These are phyloP conservation scores for Ctenodactylus gundi DNA, from an alignment of 2,113 vertebrate genomes.

Conservation along the genomic window DNA sequence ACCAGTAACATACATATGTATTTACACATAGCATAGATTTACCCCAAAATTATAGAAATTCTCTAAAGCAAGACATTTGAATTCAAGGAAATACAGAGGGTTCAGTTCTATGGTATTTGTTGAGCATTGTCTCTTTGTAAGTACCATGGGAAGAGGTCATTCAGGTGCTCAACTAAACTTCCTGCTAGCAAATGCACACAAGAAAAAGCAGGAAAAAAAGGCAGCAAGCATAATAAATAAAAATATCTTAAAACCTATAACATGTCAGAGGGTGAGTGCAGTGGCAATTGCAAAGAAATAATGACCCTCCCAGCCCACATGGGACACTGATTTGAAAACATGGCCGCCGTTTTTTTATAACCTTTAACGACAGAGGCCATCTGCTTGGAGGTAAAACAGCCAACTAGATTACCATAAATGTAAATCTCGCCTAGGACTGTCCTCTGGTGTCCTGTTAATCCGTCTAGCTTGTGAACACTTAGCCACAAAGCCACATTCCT, in stretches of 20 bases:
- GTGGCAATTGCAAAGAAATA: neutral
- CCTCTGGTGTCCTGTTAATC: neutral
- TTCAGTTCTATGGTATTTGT: neutral
- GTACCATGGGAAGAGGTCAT: neutral
- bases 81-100: neutral
- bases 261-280: neutral
- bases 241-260: neutral
- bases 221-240: neutral
- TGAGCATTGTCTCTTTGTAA: neutral
- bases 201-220: neutral
- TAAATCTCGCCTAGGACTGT: neutral
- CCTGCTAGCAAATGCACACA: neutral
- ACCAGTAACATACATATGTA: too few species aligned
- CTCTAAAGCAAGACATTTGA: neutral
- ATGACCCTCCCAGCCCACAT: neutral
- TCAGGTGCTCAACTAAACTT: too few species aligned
- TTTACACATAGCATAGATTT: neutral
- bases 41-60: neutral
- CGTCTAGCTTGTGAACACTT: neutral
- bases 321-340: conserved; percentile 29
- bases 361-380: conserved; percentile 25
- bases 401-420: neutral
- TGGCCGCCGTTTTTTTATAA: neutral
- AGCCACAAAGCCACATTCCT: neutral
- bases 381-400: conserved; percentile 35